Evolutionary conservation across 2,797 vertebrate genomes (phyloP), one percentile per base, ranked within the genome.

Genomic region (Tachyglossus aculeatus): DNA sequence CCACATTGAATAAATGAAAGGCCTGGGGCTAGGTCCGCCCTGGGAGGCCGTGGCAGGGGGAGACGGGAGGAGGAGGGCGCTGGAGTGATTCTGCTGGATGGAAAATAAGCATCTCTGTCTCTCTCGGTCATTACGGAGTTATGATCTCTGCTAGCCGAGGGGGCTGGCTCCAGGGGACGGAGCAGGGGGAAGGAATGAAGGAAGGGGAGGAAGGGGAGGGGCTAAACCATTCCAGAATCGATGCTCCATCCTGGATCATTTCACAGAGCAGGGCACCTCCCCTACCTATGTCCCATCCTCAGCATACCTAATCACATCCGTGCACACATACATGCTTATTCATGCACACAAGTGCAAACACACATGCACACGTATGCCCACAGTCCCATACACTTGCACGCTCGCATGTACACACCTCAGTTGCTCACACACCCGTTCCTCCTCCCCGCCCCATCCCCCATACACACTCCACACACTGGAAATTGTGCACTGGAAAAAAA

Each of bases 331-430:
- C 14, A 59, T 54, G 40, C 8, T 32, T 38, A 45, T 61, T 59
- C 48, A 11, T 22, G 34, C 50, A 29, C 24, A 4, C 21, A 15
- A 36, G 24, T 15, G 24, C 37, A 39, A 16, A 39, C 36, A 45
- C 1, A 7, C 27, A 10, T 39, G 63, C 69, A 63, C 39, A 79
- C 65, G 53, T 45, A 57, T 16, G 25, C 13, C n/a, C n/a, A n/a
- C n/a, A n/a, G 2, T 0, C 1, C 29, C 9, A 31, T 11, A 14
- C 38, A 21, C 0, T 0, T 6, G 22, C 47, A 7, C 0, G 0
- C 0, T 0, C 11, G 0, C 0, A 29, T 31, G 5, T 5, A 11
- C 32, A 55, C 0, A 0, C 18, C 4, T 9, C 24, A 56, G 4
- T 8, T 27, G 3, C 0, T 0, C 13, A 16, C n/a, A 15, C 22